phyloP scores from a whole-genome alignment of 2,888 invertebrate species.

The Brachypalpus laphriformis region DNA sequence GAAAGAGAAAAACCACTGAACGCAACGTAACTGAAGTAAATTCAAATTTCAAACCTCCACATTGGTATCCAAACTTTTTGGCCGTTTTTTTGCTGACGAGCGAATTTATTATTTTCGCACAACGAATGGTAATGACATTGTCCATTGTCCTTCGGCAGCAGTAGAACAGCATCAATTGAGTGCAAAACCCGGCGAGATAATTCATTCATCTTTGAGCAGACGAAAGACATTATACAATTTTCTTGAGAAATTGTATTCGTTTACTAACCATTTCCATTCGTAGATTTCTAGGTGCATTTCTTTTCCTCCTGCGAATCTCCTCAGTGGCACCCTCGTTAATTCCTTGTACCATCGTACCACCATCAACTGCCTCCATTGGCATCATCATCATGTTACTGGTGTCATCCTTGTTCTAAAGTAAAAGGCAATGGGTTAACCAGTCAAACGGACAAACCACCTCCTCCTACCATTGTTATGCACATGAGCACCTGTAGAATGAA shows the following conservation, averaged over 20 bases:
- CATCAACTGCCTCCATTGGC: constrained; percentile 80
- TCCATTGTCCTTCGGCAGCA: constrained; percentile 84
- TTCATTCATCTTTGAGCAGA: constrained; percentile 82
- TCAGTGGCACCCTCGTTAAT: constrained; percentile 75
- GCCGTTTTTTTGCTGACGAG: constrained; percentile 84
- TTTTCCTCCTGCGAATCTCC: constrained; percentile 77
- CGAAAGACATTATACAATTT: neutral
- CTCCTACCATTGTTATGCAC: constrained; percentile 85
- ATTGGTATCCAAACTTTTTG: constrained; percentile 89
- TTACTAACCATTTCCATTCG: constrained; percentile 54
- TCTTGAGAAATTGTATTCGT: neutral
- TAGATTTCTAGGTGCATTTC: constrained; percentile 59
- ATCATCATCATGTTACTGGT: constrained; percentile 81
- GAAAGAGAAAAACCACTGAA: constrained; percentile 8
- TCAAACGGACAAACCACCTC: neutral
- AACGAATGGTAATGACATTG: constrained; percentile 86
- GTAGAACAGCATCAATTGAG: constrained; percentile 85
- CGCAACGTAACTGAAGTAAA: neutral
- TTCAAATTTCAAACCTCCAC: constrained; percentile 86
- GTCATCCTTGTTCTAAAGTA: constrained; percentile 77
- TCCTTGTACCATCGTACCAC: constrained; percentile 54
- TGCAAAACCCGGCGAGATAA: constrained; percentile 84
- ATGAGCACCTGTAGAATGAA: constrained; percentile 91
- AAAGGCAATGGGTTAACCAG: neutral
- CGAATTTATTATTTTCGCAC: constrained; percentile 87